Evolutionary conservation across 2,888 invertebrate species (phyloP), one percentile per base, ranked within the genome.

Genomic region (Allophyes oxyacanthae): DNA sequence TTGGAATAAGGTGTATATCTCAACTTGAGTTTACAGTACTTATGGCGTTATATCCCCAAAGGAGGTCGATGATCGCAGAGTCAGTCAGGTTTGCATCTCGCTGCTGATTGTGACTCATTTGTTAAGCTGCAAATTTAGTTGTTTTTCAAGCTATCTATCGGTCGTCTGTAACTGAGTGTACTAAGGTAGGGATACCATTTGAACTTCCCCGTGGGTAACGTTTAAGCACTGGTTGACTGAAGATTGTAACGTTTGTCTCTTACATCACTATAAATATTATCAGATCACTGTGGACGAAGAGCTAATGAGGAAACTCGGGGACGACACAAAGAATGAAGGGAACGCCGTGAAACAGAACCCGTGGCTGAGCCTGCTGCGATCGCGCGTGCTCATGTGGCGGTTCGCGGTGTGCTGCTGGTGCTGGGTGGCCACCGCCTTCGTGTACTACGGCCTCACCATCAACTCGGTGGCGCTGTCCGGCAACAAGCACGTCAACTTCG

Each of bases 381-480:
- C 91, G 2, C 84, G 87, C 14, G 82, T 82, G 58, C 82, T 93
- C 61, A 33, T 88, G 80, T 20, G 65, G 10, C 84, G 92, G 38
- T 83, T 92, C 67, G 78, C 73, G 8, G 71, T 84, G 14, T 88
- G 89, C 77, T 74, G 83, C 55, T 90, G 89, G 85, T 97, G 97
- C 85, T 97, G 97, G 97, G 94, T 96, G 8, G 95, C 96, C 1
- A 96, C 96, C 69, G 95, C 96, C 0, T 96, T 97, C 78, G 96
- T 97, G 6, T 97, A 97, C 89, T 97, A 97, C 83, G 97, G 97
- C 0, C 90, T 98, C 36, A 97, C 97, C 14, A 92, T 97, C 72
- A 97, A 97, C 89, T 96, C 97, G 0, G 97, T 97, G 6, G 89
- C 96, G 3, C 89, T 98, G 38, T 94, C 95, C 9, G 97, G 97